These are phyloP conservation scores for Prosapia bicincta DNA, from an alignment of 2,888 invertebrate genomes.

Conservation along the genomic window DNA sequence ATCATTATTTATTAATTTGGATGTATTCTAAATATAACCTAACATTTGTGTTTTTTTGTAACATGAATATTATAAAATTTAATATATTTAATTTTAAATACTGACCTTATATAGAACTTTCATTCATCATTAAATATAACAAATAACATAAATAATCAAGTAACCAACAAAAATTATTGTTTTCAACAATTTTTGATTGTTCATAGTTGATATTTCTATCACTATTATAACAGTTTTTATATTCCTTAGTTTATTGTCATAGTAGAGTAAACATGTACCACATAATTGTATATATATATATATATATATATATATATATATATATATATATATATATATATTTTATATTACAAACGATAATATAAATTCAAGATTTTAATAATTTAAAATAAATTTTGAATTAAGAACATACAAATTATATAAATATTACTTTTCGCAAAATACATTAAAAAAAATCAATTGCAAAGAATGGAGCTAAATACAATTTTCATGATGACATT, in stretches of 20 bases:
- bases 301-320: no score
- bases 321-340: no score
- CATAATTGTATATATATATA: not conserved
- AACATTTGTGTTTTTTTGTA: no score
- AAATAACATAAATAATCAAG: not conserved
- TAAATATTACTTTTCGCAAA: not conserved
- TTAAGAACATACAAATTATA: not conserved
- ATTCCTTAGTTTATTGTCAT: not conserved
- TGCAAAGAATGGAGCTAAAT: slow-evolving; percentile 3
- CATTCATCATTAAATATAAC: not conserved
- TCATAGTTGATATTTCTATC: not conserved
- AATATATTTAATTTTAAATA: not conserved
- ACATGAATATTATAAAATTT: not conserved
- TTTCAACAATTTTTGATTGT: not conserved
- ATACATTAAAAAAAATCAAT: not conserved
- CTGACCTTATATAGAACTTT: not conserved
- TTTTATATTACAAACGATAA: no score
- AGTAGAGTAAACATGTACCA: not conserved
- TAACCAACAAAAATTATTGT: not conserved
- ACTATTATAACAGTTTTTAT: not conserved
- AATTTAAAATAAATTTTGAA: not conserved
- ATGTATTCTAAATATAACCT: not conserved
- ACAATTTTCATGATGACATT: not conserved
- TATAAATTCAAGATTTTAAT: not conserved
- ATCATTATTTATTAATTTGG: not conserved